Percentiles rank a stretch among this genome's conserved stretches.
Evolutionary conservation across 1,140 invertebrate species (phyloP).

Genomic region (Trichoplusia ni): DNA sequence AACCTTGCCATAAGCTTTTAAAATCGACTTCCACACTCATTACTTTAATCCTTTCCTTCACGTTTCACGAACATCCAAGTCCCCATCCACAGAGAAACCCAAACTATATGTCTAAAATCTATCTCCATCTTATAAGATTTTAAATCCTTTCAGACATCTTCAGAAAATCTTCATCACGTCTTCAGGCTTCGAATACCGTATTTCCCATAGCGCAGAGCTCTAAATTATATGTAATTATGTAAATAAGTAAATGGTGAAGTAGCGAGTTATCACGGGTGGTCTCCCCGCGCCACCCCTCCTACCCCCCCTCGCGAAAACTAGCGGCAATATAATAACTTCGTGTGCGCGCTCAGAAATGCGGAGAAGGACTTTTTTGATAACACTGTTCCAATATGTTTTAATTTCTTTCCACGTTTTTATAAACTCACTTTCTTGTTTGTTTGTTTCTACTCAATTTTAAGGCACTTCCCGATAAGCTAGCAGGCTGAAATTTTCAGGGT

Average conservation of each 20-base stretch:
- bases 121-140: too few species aligned
- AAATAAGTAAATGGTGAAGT: slow-evolving; percentile 54
- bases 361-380: slow-evolving; percentile 36
- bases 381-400: neutral
- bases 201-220: slow-evolving; percentile 8
- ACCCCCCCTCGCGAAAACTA: slow-evolving; percentile 46
- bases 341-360: slow-evolving; percentile 32
- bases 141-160: too few species aligned
- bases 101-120: too few species aligned
- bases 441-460: too few species aligned
- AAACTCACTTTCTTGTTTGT: too few species aligned
- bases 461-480: too few species aligned
- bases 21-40: too few species aligned
- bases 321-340: slow-evolving; percentile 52
- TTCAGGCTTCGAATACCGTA: neutral
- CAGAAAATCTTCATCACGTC: neutral
- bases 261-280: slow-evolving; percentile 45
- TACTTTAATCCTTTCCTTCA: too few species aligned
- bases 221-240: slow-evolving; percentile 50
- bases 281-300: slow-evolving; percentile 21
- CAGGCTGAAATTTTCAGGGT: too few species aligned
- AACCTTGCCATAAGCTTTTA: too few species aligned
- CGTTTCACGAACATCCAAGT: too few species aligned
- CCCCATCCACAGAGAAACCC: too few species aligned
- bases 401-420: neutral